These are phyloP conservation scores for Chloroceryle amazona DNA, from an alignment of 2,797 vertebrate species.

Conservation along the genomic window DNA sequence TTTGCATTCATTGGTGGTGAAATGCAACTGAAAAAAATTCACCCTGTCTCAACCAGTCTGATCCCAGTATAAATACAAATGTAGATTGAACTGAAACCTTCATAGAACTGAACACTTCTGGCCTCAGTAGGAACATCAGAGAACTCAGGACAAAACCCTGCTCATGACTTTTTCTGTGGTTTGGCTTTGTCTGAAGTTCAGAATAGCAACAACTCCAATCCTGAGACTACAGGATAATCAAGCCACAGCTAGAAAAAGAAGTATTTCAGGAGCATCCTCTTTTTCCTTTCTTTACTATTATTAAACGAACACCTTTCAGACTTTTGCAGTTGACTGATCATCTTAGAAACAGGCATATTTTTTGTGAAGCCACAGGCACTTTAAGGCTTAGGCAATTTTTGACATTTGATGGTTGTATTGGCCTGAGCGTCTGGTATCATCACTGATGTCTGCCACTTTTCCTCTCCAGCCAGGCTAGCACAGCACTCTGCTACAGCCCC, in stretches of 20 bases:
- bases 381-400: not conserved
- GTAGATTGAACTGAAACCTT: not conserved
- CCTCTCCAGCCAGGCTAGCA: not conserved
- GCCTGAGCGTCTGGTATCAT: not conserved
- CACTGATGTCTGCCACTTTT: not conserved
- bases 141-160: not conserved
- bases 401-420: not conserved
- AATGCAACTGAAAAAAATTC: conserved; percentile 3
- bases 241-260: not conserved
- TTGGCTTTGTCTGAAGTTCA: not conserved
- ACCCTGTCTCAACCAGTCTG: not conserved
- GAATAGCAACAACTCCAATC: not conserved
- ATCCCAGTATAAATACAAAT: not conserved
- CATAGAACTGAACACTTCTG: not conserved
- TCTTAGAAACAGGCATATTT: not conserved
- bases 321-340: not conserved
- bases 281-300: not conserved
- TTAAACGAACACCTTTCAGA: not conserved
- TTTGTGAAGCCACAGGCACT: not conserved
- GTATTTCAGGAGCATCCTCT: not conserved
- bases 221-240: not conserved
- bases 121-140: not conserved
- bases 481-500: not conserved
- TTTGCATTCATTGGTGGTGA: not conserved
- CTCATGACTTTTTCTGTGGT: not conserved